A percentile compares a stretch with the other conserved stretches of the same genome.
phyloP scores from a whole-genome alignment of 2,888 invertebrate genomes.

The Cremastinae sp. region DNA sequence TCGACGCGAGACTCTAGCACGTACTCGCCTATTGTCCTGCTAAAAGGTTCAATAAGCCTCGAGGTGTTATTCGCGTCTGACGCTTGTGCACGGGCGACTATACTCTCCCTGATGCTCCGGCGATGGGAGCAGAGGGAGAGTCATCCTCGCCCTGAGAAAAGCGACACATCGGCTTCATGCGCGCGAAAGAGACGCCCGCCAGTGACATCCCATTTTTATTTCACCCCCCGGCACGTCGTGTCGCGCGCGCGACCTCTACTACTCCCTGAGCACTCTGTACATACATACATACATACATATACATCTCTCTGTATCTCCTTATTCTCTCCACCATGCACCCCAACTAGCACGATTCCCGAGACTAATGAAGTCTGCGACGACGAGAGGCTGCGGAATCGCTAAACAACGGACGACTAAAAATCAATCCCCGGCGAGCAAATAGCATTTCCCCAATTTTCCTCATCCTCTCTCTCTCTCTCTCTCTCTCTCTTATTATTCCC shows the following conservation, averaged over 20 bases:
- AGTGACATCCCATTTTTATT: slow-evolving; percentile 33
- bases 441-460: too few relatives aligned
- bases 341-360: slow-evolving; percentile 27
- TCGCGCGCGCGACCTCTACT: slow-evolving; percentile 40
- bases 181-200: background rate
- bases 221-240: slow-evolving; percentile 43
- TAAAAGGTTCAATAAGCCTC: slow-evolving; percentile 55
- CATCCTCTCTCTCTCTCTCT: too few relatives aligned
- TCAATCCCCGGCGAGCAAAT: too few relatives aligned
- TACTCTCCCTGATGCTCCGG: slow-evolving; percentile 13
- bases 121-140: slow-evolving; percentile 5
- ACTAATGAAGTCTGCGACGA: slow-evolving; percentile 45
- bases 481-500: too few relatives aligned
- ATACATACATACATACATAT: too few relatives aligned
- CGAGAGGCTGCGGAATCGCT: slow-evolving; percentile 35
- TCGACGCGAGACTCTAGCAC: background rate
- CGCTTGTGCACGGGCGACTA: slow-evolving; percentile 25
- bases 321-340: slow-evolving; percentile 10
- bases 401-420: too few relatives aligned
- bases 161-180: slow-evolving; percentile 2
- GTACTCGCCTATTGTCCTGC: slow-evolving; percentile 47
- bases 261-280: too few relatives aligned
- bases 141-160: background rate
- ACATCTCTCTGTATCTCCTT: too few relatives aligned
- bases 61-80: slow-evolving; percentile 50